Base-by-base conservation (phyloP, 2,113 vertebrate species). In the Passer domesticus region DNA sequence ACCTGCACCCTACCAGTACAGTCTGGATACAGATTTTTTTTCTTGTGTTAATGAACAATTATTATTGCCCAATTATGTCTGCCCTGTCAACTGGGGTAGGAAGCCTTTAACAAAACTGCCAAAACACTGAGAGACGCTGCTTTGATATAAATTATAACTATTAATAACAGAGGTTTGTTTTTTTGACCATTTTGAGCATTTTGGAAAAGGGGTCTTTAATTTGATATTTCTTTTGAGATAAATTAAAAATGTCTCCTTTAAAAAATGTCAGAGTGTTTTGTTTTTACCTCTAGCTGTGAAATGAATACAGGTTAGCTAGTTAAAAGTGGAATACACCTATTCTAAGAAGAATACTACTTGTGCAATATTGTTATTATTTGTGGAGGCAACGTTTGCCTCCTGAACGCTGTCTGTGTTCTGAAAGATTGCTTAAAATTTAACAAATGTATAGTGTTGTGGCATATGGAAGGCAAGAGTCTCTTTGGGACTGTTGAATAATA, bases 1-100 rank as follows among this genome's bases (percentile, higher is more conserved):
- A 8, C 10, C 15, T 72, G 37, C 23, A 28, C 23, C 7, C 27
- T 75, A 3, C 25, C 7, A 5, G 15, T 58, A 21, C 0, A 1
- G 41, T 31, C 30, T 43, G 35, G 25, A 17, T 33, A 14, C 18
- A 56, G 23, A 83, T 73, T 33, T 76, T 76, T 76, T 76, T 55
- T 17, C 25, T 50, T 83, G 17, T 50, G 4, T 31, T 63, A 31
- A 15, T 28, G 22, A 68, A 23, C 19, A 31, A 3, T 63, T 37
- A 25, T 24, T 72, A 1, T 44, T 80, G 52, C 30, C 35, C 30
- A n/a, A 0, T 64, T 68, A 9, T 67, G 15, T 33, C 24, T 86
- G 9, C 4, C 7, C 11, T 67, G 6, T 37, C 47, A 37, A 2
- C 24, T 41, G 59, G 31, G n/a, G 27, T 58, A 76, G 21, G 59